These are phyloP conservation scores for Herminia tarsipennalis DNA, from an alignment of 2,888 invertebrate genomes.

Conservation along the genomic window DNA sequence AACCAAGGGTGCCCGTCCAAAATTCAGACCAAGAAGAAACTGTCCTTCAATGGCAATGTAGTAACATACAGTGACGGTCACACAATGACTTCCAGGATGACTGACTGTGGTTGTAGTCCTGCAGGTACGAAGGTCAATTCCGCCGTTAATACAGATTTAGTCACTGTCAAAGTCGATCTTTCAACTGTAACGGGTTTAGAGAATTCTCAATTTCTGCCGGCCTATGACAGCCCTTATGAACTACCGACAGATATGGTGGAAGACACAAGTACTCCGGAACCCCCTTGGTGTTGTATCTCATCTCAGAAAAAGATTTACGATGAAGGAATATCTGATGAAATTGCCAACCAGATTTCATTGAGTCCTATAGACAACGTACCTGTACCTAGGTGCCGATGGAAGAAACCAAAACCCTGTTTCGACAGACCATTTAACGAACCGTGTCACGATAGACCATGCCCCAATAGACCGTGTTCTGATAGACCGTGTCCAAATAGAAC, in stretches of 20 bases:
- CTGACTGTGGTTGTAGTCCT: constrained; percentile 45
- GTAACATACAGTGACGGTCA: constrained; percentile 57
- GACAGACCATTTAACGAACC: too few species aligned
- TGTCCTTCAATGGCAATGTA: constrained; percentile 55
- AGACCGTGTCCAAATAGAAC: too few species aligned
- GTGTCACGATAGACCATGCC: too few species aligned
- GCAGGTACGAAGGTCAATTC: constrained; percentile 26
- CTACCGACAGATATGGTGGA: too few species aligned
- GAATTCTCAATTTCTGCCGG: too few species aligned
- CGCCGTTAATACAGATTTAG: constrained; percentile 35
- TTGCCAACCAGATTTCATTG: constrained; percentile 29
- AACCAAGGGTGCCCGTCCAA: constrained; percentile 40
- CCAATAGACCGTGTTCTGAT: too few species aligned
- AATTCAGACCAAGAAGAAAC: constrained; percentile 14
- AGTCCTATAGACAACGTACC: background rate
- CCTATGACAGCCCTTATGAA: too few species aligned
- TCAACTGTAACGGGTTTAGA: too few species aligned
- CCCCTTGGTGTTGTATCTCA: too few species aligned
- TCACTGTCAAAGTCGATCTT: too few species aligned
- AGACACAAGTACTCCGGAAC: too few species aligned
- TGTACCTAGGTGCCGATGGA: background rate
- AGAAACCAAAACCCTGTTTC: too few species aligned
- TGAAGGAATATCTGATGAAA: constrained; percentile 64
- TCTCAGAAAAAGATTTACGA: constrained; percentile 66
- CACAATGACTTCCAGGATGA: constrained; percentile 66